These are phyloP conservation scores for Rhinogobius similis DNA, from an alignment of 2,113 vertebrate genomes.

Conservation along the genomic window DNA sequence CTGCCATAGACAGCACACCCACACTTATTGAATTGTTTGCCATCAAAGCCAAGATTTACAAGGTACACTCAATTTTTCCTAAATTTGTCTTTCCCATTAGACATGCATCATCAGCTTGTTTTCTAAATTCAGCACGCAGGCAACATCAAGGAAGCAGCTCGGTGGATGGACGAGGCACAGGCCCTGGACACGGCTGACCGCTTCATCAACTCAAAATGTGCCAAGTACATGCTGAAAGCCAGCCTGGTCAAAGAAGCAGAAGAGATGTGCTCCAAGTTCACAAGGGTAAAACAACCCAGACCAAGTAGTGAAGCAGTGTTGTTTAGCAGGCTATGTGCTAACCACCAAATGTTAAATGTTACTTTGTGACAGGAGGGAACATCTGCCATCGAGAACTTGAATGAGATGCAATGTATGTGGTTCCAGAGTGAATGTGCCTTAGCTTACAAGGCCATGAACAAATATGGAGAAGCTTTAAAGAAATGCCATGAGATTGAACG, in stretches of 20 bases:
- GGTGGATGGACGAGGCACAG: slow-evolving; percentile 95
- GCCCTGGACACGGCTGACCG: slow-evolving; percentile 92
- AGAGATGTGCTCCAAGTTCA: slow-evolving; percentile 97
- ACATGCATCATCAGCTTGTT: too few relatives aligned
- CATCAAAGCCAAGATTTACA: slow-evolving; percentile 95
- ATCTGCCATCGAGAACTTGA: slow-evolving; percentile 89
- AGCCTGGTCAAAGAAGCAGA: slow-evolving; percentile 91
- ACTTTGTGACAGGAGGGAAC: slow-evolving; percentile 82
- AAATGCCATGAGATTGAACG: slow-evolving; percentile 96
- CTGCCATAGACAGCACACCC: slow-evolving; percentile 92
- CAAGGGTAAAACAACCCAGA: slow-evolving; percentile 77
- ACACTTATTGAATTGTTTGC: slow-evolving; percentile 93
- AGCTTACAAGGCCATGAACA: slow-evolving; percentile 89
- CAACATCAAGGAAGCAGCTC: slow-evolving; percentile 92
- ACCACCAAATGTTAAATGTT: slow-evolving; percentile 1
- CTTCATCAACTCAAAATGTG: slow-evolving; percentile 96
- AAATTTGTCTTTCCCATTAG: not conserved
- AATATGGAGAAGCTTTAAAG: slow-evolving; percentile 92
- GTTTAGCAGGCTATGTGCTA: not conserved
- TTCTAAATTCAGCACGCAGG: slow-evolving; percentile 81
- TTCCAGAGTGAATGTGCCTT: slow-evolving; percentile 93
- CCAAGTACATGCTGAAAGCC: slow-evolving; percentile 94
- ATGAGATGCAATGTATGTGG: slow-evolving; percentile 98
- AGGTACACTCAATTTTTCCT: slow-evolving; percentile 70
- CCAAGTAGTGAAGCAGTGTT: not conserved